A percentile compares a stretch with the other conserved stretches of the same genome.
phyloP scores from a whole-genome alignment of 2,888 invertebrate genomes.

The Zygogramma bicolorata region DNA sequence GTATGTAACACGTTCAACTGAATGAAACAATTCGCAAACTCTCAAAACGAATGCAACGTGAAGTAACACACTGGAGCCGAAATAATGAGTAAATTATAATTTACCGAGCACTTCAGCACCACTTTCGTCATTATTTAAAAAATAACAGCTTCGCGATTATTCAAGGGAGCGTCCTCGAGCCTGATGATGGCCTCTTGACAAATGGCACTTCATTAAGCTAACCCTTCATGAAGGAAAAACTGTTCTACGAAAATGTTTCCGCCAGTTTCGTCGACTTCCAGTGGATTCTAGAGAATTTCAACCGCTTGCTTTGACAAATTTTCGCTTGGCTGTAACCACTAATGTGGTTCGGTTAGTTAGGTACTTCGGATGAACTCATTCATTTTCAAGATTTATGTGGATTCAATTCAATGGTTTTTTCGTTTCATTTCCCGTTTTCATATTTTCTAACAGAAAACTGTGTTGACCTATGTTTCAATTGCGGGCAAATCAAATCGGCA shows the following conservation, averaged over 20 bases:
- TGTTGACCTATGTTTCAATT: no score
- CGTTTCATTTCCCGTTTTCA: no score
- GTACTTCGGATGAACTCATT: no score
- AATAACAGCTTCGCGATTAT: conserved; percentile 51
- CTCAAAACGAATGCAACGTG: background rate
- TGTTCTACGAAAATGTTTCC: conserved; percentile 31
- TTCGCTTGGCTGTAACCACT: no score
- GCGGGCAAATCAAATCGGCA: no score
- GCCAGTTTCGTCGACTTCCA: background rate
- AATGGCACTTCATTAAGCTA: conserved; percentile 55
- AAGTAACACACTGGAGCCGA: background rate
- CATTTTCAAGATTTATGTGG: no score
- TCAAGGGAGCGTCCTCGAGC: conserved; percentile 46
- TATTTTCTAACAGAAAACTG: no score
- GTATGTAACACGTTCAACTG: background rate
- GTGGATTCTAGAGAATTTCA: background rate
- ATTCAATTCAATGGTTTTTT: no score
- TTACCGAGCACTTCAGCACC: conserved; percentile 37
- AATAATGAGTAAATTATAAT: conserved; percentile 44
- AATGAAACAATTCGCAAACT: background rate
- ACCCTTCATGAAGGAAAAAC: conserved; percentile 48
- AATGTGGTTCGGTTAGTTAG: no score
- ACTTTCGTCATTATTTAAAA: conserved; percentile 44
- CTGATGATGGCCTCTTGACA: conserved; percentile 53
- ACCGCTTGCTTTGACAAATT: no score